phyloP scores from a whole-genome alignment of 2,797 vertebrate genomes.

The Enteromius treurensis region DNA sequence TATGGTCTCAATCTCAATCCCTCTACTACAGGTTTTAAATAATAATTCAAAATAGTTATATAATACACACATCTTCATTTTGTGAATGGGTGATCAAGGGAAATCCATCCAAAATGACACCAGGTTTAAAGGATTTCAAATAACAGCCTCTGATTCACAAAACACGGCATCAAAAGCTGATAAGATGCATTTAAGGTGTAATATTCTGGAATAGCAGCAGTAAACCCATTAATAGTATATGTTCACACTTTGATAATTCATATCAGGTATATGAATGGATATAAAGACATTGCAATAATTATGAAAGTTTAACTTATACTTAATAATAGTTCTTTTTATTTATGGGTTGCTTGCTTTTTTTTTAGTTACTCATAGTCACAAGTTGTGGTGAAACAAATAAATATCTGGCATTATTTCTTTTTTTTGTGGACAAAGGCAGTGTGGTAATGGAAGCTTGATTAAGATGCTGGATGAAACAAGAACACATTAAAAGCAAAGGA shows the following conservation, averaged over 20 bases:
- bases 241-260: not conserved
- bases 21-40: not conserved
- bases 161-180: not conserved
- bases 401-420: constrained; percentile 27
- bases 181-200: not conserved
- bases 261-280: not conserved
- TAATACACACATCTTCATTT: not conserved
- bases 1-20: not conserved
- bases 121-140: not conserved
- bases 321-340: not conserved
- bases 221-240: not conserved
- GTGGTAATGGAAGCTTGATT: constrained; percentile 44
- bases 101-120: not conserved
- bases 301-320: not conserved
- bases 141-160: not conserved
- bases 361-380: constrained; percentile 1
- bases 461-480: constrained; percentile 24
- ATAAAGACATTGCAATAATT: not conserved
- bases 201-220: not conserved
- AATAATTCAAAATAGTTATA: not conserved
- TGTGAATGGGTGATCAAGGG: not conserved
- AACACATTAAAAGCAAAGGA: constrained; percentile 47
- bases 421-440: constrained; percentile 28
- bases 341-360: not conserved
- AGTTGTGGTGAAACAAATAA: constrained; percentile 27